phyloP scores from a whole-genome alignment of 2,797 vertebrate genomes.

The Ibycter americanus region DNA sequence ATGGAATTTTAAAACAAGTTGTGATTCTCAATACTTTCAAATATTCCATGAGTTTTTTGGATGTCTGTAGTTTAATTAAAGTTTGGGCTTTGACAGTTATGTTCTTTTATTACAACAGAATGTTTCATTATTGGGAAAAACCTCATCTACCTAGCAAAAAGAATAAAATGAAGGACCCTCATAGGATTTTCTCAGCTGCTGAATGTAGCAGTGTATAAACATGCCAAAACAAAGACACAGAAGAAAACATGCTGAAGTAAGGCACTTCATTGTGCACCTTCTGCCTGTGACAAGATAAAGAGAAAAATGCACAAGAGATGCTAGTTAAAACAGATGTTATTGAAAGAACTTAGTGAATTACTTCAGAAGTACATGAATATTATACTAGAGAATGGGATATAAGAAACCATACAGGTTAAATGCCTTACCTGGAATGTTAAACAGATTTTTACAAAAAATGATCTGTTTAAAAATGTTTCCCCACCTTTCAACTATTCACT shows the following conservation, averaged over 20 bases:
- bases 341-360: neutral
- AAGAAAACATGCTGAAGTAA: conserved; percentile 5
- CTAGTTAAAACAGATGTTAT: neutral
- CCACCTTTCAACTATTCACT: neutral
- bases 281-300: neutral
- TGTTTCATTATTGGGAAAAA: neutral
- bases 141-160: conserved; percentile 21
- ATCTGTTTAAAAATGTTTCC: neutral
- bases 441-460: neutral
- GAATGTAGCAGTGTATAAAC: neutral
- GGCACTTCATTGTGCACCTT: neutral
- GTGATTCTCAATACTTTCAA: neutral
- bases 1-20: neutral
- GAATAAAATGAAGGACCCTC: neutral
- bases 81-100: neutral
- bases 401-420: neutral
- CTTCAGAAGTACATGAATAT: neutral
- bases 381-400: neutral
- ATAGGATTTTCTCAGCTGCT: neutral
- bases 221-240: neutral
- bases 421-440: neutral
- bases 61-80: neutral
- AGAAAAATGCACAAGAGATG: neutral
- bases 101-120: neutral
- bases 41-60: neutral